A percentile compares a stretch with the other conserved stretches of the same genome.
phyloP scores from a whole-genome alignment of 1,140 invertebrate genomes.

The Cydia amplana region DNA sequence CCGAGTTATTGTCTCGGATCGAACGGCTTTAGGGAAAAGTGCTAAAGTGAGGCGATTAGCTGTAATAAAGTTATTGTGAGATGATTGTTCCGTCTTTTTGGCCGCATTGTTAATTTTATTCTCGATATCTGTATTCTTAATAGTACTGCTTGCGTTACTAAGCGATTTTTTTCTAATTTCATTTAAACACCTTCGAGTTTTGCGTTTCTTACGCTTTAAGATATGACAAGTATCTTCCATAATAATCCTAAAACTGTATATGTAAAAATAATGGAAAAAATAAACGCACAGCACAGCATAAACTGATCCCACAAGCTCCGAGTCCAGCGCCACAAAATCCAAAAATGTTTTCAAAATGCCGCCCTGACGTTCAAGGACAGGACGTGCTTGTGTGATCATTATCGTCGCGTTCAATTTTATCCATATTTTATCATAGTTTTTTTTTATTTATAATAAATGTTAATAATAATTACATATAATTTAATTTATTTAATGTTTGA shows the following conservation, averaged over 20 bases:
- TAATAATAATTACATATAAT: background rate
- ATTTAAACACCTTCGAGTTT: slow-evolving; percentile 60
- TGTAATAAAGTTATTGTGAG: slow-evolving; percentile 43
- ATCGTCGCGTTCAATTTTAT: background rate
- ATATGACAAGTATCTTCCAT: slow-evolving; percentile 40
- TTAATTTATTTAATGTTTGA: background rate
- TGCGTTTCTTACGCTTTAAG: slow-evolving; percentile 58
- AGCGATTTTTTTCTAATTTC: slow-evolving; percentile 58
- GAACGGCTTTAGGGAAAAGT: slow-evolving; percentile 58
- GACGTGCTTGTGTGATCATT: background rate
- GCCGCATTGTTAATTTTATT: slow-evolving; percentile 9
- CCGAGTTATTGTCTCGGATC: slow-evolving; percentile 63
- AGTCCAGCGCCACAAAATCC: background rate
- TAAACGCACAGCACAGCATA: background rate
- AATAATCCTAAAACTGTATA: slow-evolving; percentile 6
- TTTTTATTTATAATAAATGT: background rate
- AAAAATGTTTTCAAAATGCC: slow-evolving; percentile 25
- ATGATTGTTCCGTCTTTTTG: slow-evolving; percentile 24
- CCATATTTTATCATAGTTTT: too few species aligned
- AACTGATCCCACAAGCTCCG: background rate
- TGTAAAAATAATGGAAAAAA: background rate
- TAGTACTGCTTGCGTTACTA: slow-evolving; percentile 13
- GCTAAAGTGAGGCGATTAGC: slow-evolving; percentile 50
- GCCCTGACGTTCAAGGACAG: slow-evolving; percentile 20
- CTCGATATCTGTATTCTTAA: slow-evolving; percentile 7